Evolutionary conservation across 2,888 invertebrate species (phyloP).

Genomic region (Melinaea marsaeus): DNA sequence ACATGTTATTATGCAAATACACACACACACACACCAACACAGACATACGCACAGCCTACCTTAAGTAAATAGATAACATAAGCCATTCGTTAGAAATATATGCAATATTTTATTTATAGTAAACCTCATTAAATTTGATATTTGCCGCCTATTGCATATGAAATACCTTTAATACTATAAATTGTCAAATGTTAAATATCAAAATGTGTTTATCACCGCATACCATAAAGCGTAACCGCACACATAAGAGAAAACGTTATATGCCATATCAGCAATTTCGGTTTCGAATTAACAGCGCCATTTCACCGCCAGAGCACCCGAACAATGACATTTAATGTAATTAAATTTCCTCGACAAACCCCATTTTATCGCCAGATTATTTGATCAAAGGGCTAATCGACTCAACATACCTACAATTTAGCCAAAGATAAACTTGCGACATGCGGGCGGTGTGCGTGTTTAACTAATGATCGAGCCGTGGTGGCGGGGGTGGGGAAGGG

Average conservation of each 20-base stretch:
- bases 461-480: constrained; percentile 77
- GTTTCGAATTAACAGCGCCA: constrained; percentile 35
- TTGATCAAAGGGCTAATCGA: constrained; percentile 78
- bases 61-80: too few species aligned
- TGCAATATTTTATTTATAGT: neutral
- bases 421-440: constrained; percentile 77
- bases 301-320: constrained; percentile 47
- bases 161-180: neutral
- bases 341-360: constrained; percentile 71
- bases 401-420: constrained; percentile 75
- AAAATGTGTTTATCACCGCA: neutral
- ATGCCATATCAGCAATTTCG: constrained; percentile 18
- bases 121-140: too few species aligned
- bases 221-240: neutral
- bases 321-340: constrained; percentile 71
- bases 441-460: constrained; percentile 77
- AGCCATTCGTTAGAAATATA: neutral
- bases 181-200: neutral
- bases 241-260: neutral
- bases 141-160: neutral
- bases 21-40: too few species aligned
- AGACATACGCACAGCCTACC: too few species aligned
- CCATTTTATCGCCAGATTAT: constrained; percentile 74
- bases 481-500: constrained; percentile 45
- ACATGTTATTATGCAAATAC: constrained; percentile 10